Base-by-base conservation (phyloP, 2,888 invertebrate species). In the Pristionchus maxplancki region DNA sequence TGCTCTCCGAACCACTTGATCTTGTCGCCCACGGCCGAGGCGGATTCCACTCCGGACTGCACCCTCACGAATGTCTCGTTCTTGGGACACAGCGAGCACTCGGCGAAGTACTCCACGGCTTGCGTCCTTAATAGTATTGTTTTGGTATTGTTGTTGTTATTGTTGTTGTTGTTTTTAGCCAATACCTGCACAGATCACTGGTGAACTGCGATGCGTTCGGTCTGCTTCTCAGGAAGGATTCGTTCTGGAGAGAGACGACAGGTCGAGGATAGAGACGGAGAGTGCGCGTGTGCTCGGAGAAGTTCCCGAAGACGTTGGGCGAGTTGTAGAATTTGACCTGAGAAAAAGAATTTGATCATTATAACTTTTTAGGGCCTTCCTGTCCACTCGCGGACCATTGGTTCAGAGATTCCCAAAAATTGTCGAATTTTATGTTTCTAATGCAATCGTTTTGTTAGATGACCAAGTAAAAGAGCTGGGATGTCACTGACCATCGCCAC, bases 41-140 rank as follows among this genome's bases (percentile, higher is more conserved):
- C 98, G 95, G 98, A 98, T 94, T 97, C 97, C 28, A 98, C 93
- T 37, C 99, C 99, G 0, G 98, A 99, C 94, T 99, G 99, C 0
- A 99, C 98, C 11, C 99, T 96, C 78, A 98, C 96, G 95, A 98
- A 99, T 6, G 99, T 98, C 89, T 99, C 98, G 95, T 99, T 99
- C 93, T 97, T 97, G 0, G 99, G 99, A 1, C 98, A 98, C 20
- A 99, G 96, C 0, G 97, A 97, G 98, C 99, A 99, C 95, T 99
- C 99, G 0, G 99, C 99, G 91, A 99, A 96, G 95, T 98, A 99
- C 95, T 99, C 99, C 1, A 99, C 99, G 0, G 99, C 99, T 96
- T 97, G 95, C 0, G 93, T 94, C 44, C 92, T 92, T 78, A 71
- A 90, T 78, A 37, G n/a, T 88, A 24, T 17, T n/a, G 58, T 17